These are phyloP conservation scores for Drosophila falleni DNA, from an alignment of 2,888 invertebrate species.

Conservation along the genomic window DNA sequence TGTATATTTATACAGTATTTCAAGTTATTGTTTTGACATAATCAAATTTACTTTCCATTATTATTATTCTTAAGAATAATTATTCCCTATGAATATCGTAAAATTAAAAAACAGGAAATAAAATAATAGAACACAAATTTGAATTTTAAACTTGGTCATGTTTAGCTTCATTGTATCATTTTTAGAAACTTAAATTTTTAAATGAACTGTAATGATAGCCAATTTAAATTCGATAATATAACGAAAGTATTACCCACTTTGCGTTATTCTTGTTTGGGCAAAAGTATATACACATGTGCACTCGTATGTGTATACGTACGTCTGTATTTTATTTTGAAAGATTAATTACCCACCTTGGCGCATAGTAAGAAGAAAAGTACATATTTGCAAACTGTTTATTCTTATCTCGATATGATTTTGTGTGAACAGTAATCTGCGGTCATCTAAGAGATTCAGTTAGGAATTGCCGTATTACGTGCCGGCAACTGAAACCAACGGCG, in stretches of 20 bases:
- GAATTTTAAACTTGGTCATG: too few species aligned
- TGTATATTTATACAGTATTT: not conserved
- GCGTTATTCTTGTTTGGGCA: constrained; percentile 8
- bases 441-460: constrained; percentile 72
- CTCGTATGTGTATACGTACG: constrained; percentile 7
- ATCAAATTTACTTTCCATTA: not conserved
- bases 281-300: not conserved
- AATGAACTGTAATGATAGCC: not conserved
- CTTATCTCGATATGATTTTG: constrained; percentile 72
- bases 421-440: constrained; percentile 70
- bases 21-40: not conserved
- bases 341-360: constrained; percentile 61
- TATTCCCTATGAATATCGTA: not conserved
- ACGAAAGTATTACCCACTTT: constrained; percentile 7
- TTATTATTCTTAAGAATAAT: not conserved
- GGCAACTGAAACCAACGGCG: constrained; percentile 35
- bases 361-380: constrained; percentile 64
- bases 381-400: constrained; percentile 72
- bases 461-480: constrained; percentile 56
- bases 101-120: too few species aligned
- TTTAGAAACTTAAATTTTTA: not conserved
- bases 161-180: too few species aligned
- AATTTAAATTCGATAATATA: constrained; percentile 18
- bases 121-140: too few species aligned
- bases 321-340: constrained; percentile 58